Conservation (phyloP, 2,113 vertebrate species). For the Sinocyclocheilus anophthalmus region DNA sequence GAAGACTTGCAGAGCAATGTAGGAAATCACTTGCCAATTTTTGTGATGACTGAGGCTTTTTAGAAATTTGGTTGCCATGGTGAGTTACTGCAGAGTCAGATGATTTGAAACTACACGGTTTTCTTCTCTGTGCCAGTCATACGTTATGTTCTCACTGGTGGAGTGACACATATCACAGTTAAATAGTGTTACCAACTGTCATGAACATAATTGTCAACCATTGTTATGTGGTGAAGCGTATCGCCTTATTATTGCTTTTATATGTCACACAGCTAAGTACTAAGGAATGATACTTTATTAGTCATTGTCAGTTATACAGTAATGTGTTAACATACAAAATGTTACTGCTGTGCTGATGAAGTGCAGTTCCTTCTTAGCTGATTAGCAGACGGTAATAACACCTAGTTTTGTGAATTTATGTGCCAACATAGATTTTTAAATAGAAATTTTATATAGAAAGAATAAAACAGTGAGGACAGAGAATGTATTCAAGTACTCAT, state of each 20-base stretch:
- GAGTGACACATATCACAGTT: not conserved
- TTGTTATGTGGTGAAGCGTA: not conserved
- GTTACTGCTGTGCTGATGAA: not conserved
- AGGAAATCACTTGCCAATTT: conserved; percentile 6
- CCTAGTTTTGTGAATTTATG: not conserved
- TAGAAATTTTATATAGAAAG: no score
- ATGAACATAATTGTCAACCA: conserved; percentile 2
- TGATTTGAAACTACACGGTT: conserved; percentile 1
- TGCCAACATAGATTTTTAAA: no score
- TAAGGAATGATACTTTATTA: not conserved
- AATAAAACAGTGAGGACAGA: no score
- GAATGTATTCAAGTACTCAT: no score
- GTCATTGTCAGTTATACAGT: not conserved
- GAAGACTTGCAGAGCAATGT: not conserved
- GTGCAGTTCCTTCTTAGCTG: not conserved
- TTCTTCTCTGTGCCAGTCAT: not conserved
- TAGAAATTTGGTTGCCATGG: conserved; percentile 32
- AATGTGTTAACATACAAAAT: not conserved
- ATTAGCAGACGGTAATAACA: not conserved
- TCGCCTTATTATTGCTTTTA: not conserved
- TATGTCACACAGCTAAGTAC: not conserved
- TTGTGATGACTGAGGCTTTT: conserved; percentile 23
- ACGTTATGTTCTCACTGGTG: not conserved
- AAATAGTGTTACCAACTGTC: not conserved
- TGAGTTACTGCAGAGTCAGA: not conserved